Evolutionary conservation across 2,113 vertebrate genomes (phyloP), one percentile per base, ranked within the genome.

Genomic region (Megaceryle torquata): DNA sequence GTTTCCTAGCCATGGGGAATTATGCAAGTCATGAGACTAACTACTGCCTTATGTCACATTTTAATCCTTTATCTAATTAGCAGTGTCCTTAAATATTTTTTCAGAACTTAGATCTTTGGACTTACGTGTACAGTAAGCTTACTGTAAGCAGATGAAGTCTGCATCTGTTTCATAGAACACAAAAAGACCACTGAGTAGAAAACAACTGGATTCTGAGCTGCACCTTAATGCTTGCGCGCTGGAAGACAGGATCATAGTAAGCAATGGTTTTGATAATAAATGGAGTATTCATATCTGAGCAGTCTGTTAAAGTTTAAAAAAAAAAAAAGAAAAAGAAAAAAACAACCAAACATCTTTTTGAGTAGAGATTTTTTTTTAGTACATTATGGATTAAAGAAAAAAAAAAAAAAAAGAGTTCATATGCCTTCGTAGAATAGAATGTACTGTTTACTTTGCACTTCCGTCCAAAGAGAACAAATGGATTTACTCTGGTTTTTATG

Each of bases 161-260:
- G 61, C 43, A 22, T 89, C 17, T 80, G 48, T 68, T 83, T 41
- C 31, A 5, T 11, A 93, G 90, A 94, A 74, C 70, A 79, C 93
- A 20, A 80, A 91, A 88, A 91, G 68, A 77, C n/a, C 35, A 39
- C 70, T 53, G 50, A 75, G 54, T 59, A 63, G 63, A 86, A 96
- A 92, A 35, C 31, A 80, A 50, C 41, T 94, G 79, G 69, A 86
- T 95, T 91, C 91, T 91, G 39, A 96, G 82, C 50, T 79, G 70
- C n/a, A 82, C 28, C 57, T 78, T 70, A 68, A 83, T 96, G 60
- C 43, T 59, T 91, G 59, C 19, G 3, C 80, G 79, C 51, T 89
- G 89, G 43, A 94, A 95, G 69, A 89, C 53, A 88, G 88, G 64
- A 57, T 92, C 77, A 61, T 57, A 85, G 81, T 90, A 86, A 82